These are phyloP conservation scores for Nycticorax nycticorax DNA, from an alignment of 2,113 vertebrate species.

Conservation along the genomic window DNA sequence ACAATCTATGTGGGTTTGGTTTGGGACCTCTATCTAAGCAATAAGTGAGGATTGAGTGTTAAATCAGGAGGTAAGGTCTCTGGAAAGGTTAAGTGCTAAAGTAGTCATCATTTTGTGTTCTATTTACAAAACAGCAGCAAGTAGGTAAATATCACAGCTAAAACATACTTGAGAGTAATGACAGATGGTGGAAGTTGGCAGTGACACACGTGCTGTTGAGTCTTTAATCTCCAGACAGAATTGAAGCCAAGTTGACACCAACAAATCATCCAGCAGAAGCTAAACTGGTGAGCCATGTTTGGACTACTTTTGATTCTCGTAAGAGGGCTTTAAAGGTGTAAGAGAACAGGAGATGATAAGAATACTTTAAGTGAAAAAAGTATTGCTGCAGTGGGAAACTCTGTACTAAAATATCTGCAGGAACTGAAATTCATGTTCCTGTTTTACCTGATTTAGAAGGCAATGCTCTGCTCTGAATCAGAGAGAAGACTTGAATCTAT, in stretches of 20 bases:
- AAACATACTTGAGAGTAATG: slow-evolving; percentile 8
- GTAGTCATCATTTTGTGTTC: neutral
- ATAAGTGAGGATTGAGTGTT: neutral
- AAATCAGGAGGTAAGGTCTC: neutral
- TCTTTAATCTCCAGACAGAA: slow-evolving; percentile 21
- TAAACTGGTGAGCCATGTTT: neutral
- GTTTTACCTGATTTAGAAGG: neutral
- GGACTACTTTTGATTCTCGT: neutral
- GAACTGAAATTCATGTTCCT: neutral
- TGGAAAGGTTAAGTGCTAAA: neutral
- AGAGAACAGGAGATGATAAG: neutral
- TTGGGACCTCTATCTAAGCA: neutral
- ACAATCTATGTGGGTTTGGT: neutral
- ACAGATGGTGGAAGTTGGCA: neutral
- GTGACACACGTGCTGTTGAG: neutral
- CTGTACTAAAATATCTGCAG: neutral
- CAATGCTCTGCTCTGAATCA: neutral
- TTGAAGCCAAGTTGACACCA: neutral
- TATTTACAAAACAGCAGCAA: neutral
- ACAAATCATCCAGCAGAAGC: neutral
- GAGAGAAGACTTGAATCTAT: neutral
- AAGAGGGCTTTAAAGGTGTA: neutral
- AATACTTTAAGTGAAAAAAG: neutral
- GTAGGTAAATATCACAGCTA: neutral
- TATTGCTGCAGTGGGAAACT: neutral